phyloP scores from a whole-genome alignment of 2,113 vertebrate genomes.

The Eidolon helvum region DNA sequence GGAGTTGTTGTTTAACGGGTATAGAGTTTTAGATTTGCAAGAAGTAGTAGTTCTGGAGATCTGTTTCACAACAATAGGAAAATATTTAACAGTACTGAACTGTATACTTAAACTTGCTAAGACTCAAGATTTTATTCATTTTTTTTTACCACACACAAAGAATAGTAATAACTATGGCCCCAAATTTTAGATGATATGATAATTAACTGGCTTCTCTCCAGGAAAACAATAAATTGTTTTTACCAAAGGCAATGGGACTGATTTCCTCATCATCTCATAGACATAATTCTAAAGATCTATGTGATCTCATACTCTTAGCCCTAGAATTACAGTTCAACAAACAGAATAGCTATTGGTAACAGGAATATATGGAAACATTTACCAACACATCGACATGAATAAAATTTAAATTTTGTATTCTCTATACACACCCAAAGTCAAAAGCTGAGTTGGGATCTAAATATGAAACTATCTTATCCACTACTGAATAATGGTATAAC shows the following conservation, averaged over 20 bases:
- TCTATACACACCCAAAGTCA: not conserved
- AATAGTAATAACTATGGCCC: not conserved
- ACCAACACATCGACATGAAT: not conserved
- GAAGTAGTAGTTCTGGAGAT: not conserved
- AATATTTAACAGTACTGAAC: not conserved
- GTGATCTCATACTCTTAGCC: not conserved
- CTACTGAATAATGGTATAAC: not conserved
- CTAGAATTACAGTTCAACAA: not conserved
- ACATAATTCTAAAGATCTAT: not conserved
- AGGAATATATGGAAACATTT: not conserved
- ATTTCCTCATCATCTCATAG: not conserved
- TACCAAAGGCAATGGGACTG: not conserved
- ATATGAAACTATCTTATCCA: not conserved
- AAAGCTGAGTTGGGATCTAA: not conserved
- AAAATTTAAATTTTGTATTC: not conserved
- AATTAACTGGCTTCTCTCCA: not conserved
- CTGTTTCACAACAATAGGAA: not conserved
- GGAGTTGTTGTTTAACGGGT: not conserved
- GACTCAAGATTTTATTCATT: not conserved
- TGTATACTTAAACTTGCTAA: not conserved
- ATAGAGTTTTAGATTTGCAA: not conserved
- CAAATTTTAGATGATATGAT: not conserved
- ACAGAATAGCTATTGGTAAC: not conserved
- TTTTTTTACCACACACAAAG: not conserved
- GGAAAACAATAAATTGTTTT: not conserved